A percentile compares a stretch with the other conserved stretches of the same genome.
Conservation (phyloP, 2,888 invertebrate genomes). For the Thereva unica region DNA sequence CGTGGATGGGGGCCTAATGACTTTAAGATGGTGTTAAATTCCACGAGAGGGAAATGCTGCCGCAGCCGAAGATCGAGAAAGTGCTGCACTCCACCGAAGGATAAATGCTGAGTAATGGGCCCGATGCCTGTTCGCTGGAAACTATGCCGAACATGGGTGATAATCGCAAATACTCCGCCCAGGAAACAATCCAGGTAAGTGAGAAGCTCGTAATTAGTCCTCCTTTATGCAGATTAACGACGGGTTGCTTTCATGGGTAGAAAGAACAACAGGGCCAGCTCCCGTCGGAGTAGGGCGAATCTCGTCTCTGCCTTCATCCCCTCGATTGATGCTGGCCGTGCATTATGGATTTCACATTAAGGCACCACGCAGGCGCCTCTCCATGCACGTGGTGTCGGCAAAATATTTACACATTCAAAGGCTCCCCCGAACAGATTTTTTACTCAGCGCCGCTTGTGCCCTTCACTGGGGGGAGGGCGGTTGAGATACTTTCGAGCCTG, state of each 20-base stretch:
- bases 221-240: conserved; percentile 4
- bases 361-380: conserved; percentile 36
- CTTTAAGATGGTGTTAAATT: conserved; percentile 27
- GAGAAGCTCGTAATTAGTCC: conserved; percentile 34
- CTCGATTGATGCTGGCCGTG: conserved; percentile 5
- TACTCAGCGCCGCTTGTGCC: neutral
- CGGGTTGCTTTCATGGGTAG: too few species aligned
- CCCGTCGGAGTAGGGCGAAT: conserved; percentile 9
- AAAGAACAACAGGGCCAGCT: too few species aligned
- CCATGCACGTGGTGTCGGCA: conserved; percentile 41
- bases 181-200: conserved; percentile 60
- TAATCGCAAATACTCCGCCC: conserved; percentile 58
- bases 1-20: too few species aligned
- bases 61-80: neutral
- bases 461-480: neutral
- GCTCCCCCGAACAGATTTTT: conserved; percentile 11
- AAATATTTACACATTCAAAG: conserved; percentile 40
- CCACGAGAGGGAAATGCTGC: conserved; percentile 1
- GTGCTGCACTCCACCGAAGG: neutral
- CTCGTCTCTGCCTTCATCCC: conserved; percentile 10
- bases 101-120: conserved; percentile 37
- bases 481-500: too few species aligned
- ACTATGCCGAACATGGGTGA: conserved; percentile 42
- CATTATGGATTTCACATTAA: conserved; percentile 43
- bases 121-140: neutral